phyloP scores from a whole-genome alignment of 92 coral and sea anemone species.

The Pocillopora meandrina region DNA sequence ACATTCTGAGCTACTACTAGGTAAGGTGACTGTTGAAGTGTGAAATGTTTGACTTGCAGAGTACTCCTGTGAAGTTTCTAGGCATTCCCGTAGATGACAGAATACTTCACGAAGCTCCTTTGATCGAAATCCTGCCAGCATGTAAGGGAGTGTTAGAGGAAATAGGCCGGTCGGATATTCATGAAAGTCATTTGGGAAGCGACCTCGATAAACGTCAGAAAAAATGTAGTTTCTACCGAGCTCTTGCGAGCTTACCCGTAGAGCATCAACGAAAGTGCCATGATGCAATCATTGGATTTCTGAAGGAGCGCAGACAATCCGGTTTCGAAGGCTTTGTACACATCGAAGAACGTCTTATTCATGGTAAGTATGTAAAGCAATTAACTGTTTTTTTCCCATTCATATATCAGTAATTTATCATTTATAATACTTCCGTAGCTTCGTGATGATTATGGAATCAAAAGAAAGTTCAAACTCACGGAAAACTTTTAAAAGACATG shows the following conservation, averaged over 20 bases:
- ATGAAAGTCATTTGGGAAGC: background rate
- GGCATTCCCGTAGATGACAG: slow-evolving; percentile 42
- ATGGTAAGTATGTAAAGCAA: no score
- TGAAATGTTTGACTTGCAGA: background rate
- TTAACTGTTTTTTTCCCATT: no score
- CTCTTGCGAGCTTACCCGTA: background rate
- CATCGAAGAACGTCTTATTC: slow-evolving; percentile 3
- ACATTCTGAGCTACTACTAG: no score
- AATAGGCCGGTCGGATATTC: background rate
- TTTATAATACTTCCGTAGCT: no score
- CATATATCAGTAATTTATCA: no score
- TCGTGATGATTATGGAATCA: no score
- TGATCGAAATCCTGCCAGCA: slow-evolving; percentile 1
- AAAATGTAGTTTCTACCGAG: background rate
- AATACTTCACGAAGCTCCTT: background rate
- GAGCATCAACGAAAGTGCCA: slow-evolving; percentile 15
- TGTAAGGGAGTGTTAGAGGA: background rate
- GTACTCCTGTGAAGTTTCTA: slow-evolving; percentile 42
- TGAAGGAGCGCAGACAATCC: no score
- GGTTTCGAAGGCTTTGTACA: background rate
- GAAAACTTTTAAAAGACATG: no score
- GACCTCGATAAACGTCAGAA: background rate
- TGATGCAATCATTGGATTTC: background rate
- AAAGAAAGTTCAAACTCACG: no score
- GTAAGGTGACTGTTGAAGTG: no score